Percentiles rank a stretch among this genome's conserved stretches.
phyloP scores from a whole-genome alignment of 1,140 invertebrate species.

The Sinonovacula constricta region DNA sequence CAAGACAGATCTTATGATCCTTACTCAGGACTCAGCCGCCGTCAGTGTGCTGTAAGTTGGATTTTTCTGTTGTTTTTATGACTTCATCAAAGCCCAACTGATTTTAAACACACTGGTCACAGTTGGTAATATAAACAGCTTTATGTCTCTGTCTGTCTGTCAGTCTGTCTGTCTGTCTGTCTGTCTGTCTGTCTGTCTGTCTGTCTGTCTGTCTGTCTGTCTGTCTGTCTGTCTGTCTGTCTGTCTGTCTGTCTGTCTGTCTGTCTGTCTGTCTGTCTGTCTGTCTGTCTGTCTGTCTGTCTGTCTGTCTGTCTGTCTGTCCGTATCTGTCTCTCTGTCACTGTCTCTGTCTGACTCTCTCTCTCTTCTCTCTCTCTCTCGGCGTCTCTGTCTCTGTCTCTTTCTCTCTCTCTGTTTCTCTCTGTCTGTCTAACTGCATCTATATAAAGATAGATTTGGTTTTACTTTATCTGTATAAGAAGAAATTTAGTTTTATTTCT shows the following conservation, averaged over 20 bases:
- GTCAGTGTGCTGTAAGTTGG: no score
- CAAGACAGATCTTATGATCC: no score
- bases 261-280: slow-evolving; percentile 15
- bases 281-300: slow-evolving; percentile 15
- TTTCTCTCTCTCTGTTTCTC: background rate
- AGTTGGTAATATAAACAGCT: no score
- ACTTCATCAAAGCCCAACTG: no score
- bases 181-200: slow-evolving; percentile 15
- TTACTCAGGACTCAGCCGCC: no score
- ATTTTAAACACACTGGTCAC: no score
- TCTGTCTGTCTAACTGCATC: slow-evolving; percentile 10
- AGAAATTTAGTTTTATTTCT: no score
- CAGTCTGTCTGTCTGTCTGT: slow-evolving; percentile 12
- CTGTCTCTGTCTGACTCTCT: no score
- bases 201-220: slow-evolving; percentile 15
- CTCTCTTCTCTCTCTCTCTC: background rate
- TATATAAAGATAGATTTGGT: no score
- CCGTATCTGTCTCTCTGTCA: no score
- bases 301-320: slow-evolving; percentile 15
- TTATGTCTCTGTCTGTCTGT: slow-evolving; percentile 15
- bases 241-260: slow-evolving; percentile 15
- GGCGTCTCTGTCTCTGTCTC: slow-evolving; percentile 1
- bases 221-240: slow-evolving; percentile 15
- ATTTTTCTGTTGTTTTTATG: no score
- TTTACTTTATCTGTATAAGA: no score